Evolutionary conservation across 2,888 invertebrate species (phyloP), one percentile per base, ranked within the genome.

Genomic region (Anodontia alba): DNA sequence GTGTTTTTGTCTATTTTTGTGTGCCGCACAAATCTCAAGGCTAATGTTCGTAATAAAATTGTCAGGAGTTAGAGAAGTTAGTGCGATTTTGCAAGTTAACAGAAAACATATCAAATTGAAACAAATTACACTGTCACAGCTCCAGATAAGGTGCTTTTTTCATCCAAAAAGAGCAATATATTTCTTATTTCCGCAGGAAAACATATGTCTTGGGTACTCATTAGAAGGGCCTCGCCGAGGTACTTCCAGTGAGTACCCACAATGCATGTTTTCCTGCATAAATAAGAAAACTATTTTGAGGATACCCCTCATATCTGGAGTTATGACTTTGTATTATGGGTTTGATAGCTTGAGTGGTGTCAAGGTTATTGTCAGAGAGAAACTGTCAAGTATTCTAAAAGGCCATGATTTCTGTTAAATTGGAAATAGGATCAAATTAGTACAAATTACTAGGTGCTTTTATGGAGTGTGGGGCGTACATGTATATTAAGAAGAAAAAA

Each of bases 71-170:
- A 5, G 62, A 62, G 23, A 62, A 62, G 62, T 29, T 31, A 31
- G 33, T 62, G 62, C 33, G 33, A 62, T 62, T 33, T 62, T 17
- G 20, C 62, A 33, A 33, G 62, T 33, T 31, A 23, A 62, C 20
- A 62, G 62, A 62, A 62, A 62, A 62, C 33, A 33, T 62, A 62
- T 62, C 62, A 29, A 62, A 62, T 62, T 33, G 57, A 62, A 62
- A 62, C 62, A 62, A 62, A 62, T 62, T 62, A 62, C 62, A 1
- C 17, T 2, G 29, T 57, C 26, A 29, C 57, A n/a, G n/a, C n/a
- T n/a, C n/a, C n/a, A n/a, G n/a, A n/a, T n/a, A n/a, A n/a, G n/a
- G n/a, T n/a, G n/a, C n/a, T n/a, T n/a, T n/a, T n/a, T n/a, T n/a
- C n/a, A n/a, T n/a, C n/a, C n/a, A n/a, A n/a, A n/a, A n/a, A n/a